Base-by-base conservation (phyloP, 1,140 invertebrate species). In the Holcopasites calliopsidis region DNA sequence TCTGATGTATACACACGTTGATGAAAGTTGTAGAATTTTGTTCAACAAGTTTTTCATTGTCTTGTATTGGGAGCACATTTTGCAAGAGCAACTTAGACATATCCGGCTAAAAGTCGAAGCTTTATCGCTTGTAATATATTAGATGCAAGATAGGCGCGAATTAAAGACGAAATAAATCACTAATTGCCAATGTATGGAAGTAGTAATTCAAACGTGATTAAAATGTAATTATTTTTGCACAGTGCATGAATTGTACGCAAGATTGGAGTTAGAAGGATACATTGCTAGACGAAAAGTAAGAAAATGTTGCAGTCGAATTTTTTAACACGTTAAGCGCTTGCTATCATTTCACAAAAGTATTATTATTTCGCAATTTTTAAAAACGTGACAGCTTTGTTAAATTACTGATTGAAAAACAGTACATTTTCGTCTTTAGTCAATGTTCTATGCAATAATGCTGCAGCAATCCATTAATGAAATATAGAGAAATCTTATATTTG, bases 241-340 rank as follows among this genome's bases (percentile, higher is more conserved):
- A 90, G 87, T 86, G 85, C 83, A 89, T 82, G 84, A 86, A 72
- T 83, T 90, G 75, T 70, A 87, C 64, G 76, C 87, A 74, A 88
- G 79, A 83, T 80, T 89, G 86, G 82, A 86, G 79, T 84, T 89
- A 86, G 76, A 85, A 68, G 80, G 83, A 80, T 79, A 78, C 75
- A 83, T 76, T 73, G 81, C 82, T 62, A 84, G 60, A 83, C 52
- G 65, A 76, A 77, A 86, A 64, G 66, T 54, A 77, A 81, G 74
- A 52, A 78, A 72, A 68, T 77, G 35, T 57, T 47, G 47, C 16
- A 77, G 38, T 47, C 73, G 23, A 7, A 8, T 62, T 49, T 35
- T 65, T 71, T 80, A 73, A 69, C 65, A 76, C 13, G 54, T 70
- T 81, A 80, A 76, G 65, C 35, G 52, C 50, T 28, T 44, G 23